Evolutionary conservation across 1,140 invertebrate genomes (phyloP), one percentile per base, ranked within the genome.

Genomic region (Ditylenchus dipsaci): DNA sequence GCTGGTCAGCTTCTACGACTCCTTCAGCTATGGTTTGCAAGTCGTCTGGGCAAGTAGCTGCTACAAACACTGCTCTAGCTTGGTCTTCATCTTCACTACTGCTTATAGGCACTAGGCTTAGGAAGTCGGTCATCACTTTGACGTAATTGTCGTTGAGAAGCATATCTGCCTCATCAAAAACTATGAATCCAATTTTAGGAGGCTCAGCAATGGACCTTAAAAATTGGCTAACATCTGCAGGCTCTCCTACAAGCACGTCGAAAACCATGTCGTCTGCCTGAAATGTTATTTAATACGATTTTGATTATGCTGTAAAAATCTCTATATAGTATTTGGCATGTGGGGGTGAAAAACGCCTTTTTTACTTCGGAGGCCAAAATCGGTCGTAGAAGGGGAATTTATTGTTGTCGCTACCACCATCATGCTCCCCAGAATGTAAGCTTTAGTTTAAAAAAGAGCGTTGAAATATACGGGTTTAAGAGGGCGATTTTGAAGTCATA

Each of bases 81-180:
- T 60, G 67, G 27, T 17, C 15, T 17, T 38, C 9, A 53, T 11
- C 70, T 42, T 72, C 62, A 21, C 62, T 58, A 47, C 57, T 21
- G n/a, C 45, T 43, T 15, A 67, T 30, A 23, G 72, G 65, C 19
- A 91, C 87, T 82, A 87, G 88, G 49, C 83, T 85, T n/a, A 95
- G 74, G 74, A 94, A 87, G 69, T 86, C 77, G 29, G 84, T 76
- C 1, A 92, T 77, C 78, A 89, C 87, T 0, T 88, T 88, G 75
- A 87, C 87, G 82, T 95, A 97, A 72, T 89, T 91, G 75, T 91
- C 89, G 85, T 97, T 91, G 8, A 95, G 84, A 49, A 97, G 82
- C 1, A 92, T 90, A 82, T 97, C 93, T 1, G 91, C 91, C 86
- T 97, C 94, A 85, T 97, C 94, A 11, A 97, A 76, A 1, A 96